Evolutionary conservation across 2,113 vertebrate genomes (phyloP), one percentile per base, ranked within the genome.

Genomic region (Pseudonaja textilis): DNA sequence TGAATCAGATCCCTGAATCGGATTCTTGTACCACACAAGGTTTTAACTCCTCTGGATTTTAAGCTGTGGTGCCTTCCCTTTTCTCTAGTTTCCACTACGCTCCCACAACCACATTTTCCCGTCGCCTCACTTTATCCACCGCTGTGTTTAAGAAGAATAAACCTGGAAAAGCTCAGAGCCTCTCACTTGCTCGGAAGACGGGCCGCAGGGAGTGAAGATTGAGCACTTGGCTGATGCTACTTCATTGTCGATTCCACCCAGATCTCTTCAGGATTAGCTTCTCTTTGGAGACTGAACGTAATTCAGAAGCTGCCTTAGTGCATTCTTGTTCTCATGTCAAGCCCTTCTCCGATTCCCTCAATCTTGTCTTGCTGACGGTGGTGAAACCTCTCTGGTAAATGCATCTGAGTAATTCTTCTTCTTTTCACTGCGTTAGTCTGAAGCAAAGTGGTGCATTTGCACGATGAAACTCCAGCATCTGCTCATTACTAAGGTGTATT

Each of bases 381-480:
- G 97, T 16, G 10, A 97, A 98, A 97, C 96, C 95, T 97, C 97
- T 93, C 92, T 95, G 97, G 94, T 96, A 98, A 98, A 97, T 94
- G 97, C 97, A 98, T 98, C 97, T 97, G 96, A 96, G 97, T 96
- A 96, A 91, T 94, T 55, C 93, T 95, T 96, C 97, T 96, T 96
- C 25, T 64, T 64, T 64, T 64, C 96, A 61, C 12, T 96, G 94
- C 95, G 94, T 64, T 86, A 5, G 91, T 95, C 54, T 22, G 1
- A 92, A 96, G 92, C 0, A 90, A 97, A 96, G 96, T 55, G 11
- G 34, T 39, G 25, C 11, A 93, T 90, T 93, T 95, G 88, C 96
- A 95, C 95, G 96, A 96, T 89, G 95, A 96, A 95, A 97, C 95
- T 93, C 89, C 50, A 3, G 95, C 87, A 90, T 34, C 29, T 96